phyloP scores from a whole-genome alignment of 2,797 vertebrate genomes.

The Chelidonichthys spinosus region DNA sequence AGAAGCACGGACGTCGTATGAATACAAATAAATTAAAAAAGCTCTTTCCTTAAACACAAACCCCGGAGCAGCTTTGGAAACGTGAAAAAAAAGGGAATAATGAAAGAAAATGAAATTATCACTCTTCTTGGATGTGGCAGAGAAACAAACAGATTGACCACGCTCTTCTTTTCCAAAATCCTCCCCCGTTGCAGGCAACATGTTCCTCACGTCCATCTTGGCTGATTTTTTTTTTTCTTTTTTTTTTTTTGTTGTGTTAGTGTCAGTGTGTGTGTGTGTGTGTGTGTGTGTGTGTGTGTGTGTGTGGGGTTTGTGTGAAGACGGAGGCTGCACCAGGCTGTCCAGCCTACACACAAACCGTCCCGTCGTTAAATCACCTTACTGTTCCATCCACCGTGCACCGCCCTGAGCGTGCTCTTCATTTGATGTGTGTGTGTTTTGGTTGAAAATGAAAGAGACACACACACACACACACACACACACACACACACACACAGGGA shows the following conservation, averaged over 20 bases:
- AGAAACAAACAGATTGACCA: slow-evolving; percentile 90
- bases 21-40: slow-evolving; percentile 50
- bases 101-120: slow-evolving; percentile 84
- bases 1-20: slow-evolving; percentile 31
- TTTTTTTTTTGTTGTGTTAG: slow-evolving; percentile 63
- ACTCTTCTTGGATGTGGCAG: slow-evolving; percentile 87
- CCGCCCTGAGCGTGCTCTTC: slow-evolving; percentile 77
- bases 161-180: slow-evolving; percentile 88
- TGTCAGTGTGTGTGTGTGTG: slow-evolving; percentile 45
- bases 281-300: slow-evolving; percentile 59
- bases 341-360: slow-evolving; percentile 83
- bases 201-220: slow-evolving; percentile 89
- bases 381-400: slow-evolving; percentile 79
- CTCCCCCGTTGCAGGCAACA: slow-evolving; percentile 89
- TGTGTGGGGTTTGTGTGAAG: slow-evolving; percentile 71
- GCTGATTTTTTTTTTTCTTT: slow-evolving; percentile 64
- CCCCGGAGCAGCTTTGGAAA: slow-evolving; percentile 67
- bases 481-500: too few species aligned
- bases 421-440: slow-evolving; percentile 80
- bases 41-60: slow-evolving; percentile 65
- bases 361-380: slow-evolving; percentile 82
- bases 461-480: slow-evolving; percentile 25
- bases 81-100: slow-evolving; percentile 74
- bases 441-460: slow-evolving; percentile 69
- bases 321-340: slow-evolving; percentile 84